phyloP scores from a whole-genome alignment of 2,797 vertebrate genomes.

The Pyrrhura leucotis region DNA sequence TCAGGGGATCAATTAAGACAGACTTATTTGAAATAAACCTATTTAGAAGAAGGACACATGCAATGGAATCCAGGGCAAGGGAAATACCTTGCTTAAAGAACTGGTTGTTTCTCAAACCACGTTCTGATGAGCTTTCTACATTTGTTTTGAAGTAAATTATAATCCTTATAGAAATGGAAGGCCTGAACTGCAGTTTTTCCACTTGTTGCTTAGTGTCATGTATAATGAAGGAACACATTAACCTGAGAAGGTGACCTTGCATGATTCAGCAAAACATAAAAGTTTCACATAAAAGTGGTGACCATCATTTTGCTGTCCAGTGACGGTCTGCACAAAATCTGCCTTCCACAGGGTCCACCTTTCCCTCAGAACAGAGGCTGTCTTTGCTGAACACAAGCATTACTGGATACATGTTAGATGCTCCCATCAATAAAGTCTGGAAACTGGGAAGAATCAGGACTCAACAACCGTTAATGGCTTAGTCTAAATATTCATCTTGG shows the following conservation, averaged over 20 bases:
- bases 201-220: background rate
- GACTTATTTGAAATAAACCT: constrained; percentile 36
- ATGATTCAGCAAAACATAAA: background rate
- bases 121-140: background rate
- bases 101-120: background rate
- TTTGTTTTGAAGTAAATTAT: background rate
- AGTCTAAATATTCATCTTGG: background rate
- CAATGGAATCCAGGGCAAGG: background rate
- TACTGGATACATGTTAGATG: background rate
- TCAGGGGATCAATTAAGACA: constrained; percentile 38
- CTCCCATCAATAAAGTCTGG: background rate
- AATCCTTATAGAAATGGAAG: background rate
- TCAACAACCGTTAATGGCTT: fast-evolving
- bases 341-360: background rate
- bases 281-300: background rate
- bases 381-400: background rate
- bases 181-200: background rate
- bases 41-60: constrained; percentile 39
- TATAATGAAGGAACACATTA: background rate
- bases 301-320: background rate
- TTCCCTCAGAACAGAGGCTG: background rate
- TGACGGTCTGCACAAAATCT: background rate
- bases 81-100: background rate
- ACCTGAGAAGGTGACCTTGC: background rate
- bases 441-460: background rate